Percentiles rank a stretch among this genome's conserved stretches.
These are phyloP conservation scores for Anastrepha ludens DNA, from an alignment of 1,140 invertebrate species.

Conservation along the genomic window DNA sequence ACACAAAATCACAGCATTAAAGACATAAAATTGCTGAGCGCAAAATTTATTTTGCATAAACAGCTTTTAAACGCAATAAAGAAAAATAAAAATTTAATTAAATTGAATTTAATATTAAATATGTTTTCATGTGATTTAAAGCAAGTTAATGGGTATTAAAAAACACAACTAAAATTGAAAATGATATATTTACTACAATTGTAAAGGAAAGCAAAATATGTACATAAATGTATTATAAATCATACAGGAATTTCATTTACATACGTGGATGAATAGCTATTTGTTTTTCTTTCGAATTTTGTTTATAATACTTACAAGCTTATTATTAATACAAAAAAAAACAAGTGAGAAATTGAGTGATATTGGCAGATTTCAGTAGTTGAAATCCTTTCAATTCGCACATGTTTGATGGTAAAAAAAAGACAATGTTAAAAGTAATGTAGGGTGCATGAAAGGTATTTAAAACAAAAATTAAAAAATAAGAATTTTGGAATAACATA, in stretches of 20 bases:
- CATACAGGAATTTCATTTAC: background rate
- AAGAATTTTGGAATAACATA: too few relatives aligned
- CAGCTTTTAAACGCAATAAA: conserved; percentile 1
- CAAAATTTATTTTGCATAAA: conserved; percentile 32
- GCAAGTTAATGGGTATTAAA: background rate
- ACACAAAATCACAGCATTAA: conserved; percentile 1
- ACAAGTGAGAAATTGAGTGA: too few relatives aligned
- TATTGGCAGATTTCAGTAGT: too few relatives aligned
- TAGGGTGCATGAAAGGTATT: too few relatives aligned
- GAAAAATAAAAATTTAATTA: background rate
- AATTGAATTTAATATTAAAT: conserved; percentile 42
- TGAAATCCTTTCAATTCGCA: too few relatives aligned
- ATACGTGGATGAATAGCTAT: background rate
- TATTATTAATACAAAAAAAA: too few relatives aligned
- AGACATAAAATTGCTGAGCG: conserved; percentile 10
- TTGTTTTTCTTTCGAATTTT: background rate
- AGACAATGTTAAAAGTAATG: too few relatives aligned
- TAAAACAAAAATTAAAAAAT: too few relatives aligned
- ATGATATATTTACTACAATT: background rate
- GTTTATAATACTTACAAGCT: too few relatives aligned
- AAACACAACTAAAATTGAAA: conserved; percentile 8
- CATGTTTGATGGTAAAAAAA: too few relatives aligned
- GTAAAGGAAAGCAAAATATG: too few relatives aligned
- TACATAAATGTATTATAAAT: background rate
- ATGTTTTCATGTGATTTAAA: conserved; percentile 6